Evolutionary conservation across 2,797 vertebrate genomes (phyloP).

Genomic region (Acrocephalus scirpaceus): DNA sequence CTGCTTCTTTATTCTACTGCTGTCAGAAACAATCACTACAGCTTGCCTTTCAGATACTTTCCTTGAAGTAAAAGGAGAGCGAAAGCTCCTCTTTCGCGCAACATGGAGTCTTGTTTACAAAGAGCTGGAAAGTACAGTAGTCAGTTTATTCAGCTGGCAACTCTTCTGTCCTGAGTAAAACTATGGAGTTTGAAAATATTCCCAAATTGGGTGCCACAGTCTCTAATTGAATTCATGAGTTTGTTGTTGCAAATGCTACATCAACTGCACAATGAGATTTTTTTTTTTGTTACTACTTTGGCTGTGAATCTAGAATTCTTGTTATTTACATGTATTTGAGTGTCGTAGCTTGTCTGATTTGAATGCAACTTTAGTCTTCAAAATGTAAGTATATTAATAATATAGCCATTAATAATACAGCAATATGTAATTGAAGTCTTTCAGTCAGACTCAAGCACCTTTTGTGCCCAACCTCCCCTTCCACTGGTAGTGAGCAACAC

Average conservation of each 20-base stretch:
- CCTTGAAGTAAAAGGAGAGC: conserved; percentile 28
- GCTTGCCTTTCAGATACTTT: conserved; percentile 48
- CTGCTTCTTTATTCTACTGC: conserved; percentile 32
- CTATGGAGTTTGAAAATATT: background rate
- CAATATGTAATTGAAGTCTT: background rate
- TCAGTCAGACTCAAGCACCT: background rate
- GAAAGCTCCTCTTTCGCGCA: background rate
- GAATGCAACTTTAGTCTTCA: background rate
- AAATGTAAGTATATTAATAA: background rate
- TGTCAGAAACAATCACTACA: conserved; percentile 20
- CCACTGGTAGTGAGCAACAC: background rate
- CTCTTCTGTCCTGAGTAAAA: background rate
- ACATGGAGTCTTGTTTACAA: conserved; percentile 19
- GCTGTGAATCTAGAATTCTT: background rate
- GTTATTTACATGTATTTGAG: background rate
- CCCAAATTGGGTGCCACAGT: background rate
- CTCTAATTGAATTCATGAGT: background rate
- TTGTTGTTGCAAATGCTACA: background rate
- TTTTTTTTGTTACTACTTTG: background rate
- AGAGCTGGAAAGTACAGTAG: background rate
- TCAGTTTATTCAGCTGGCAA: background rate
- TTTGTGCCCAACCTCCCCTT: background rate
- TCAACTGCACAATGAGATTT: background rate
- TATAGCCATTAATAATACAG: background rate
- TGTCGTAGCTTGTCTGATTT: background rate